Evolutionary conservation across 2,113 vertebrate species (phyloP), one percentile per base, ranked within the genome.

Genomic region (Cnemophilus loriae): DNA sequence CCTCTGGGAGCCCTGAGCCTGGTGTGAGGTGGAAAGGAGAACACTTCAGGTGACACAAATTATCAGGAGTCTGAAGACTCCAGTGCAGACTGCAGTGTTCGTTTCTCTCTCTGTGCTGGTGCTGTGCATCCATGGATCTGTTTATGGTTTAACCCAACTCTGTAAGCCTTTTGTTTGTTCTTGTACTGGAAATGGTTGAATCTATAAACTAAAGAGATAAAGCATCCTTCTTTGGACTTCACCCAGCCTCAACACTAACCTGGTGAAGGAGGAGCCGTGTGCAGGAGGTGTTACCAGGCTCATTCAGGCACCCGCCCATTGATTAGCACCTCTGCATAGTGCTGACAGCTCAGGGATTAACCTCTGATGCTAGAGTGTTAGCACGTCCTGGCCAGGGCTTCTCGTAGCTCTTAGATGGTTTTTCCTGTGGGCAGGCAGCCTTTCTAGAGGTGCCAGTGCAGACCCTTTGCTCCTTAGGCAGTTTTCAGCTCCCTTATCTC

Each of bases 261-360:
- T 64, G 20, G 7, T 46, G 42, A 77, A 60, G 63, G 44, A 88
- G 39, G 17, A 90, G 60, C 75, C 39, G 7, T 13, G 37, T 74
- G 63, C 46, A 87, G 46, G 74, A 73, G 67, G 42, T 59, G 56
- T 75, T 86, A 53, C 4, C 52, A 82, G 69, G 23, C 78, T 82
- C 37, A 9, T 3, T 70, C 28, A 57, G 71, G 85, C 75, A 70
- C 32, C 28, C 0, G 0, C 64, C 60, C 68, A 7, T 63, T 84
- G 87, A 93, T 96, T 96, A 94, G 35, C 84, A 80, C 89, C 81
- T 93, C 75, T 78, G 59, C 57, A 63, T 21, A 19, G 75, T 49
- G 63, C 71, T 94, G 95, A 82, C 89, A 93, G 78, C 81, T 33
- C 1, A 0, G 23, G 60, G 59, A 94, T 95, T 96, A 94, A 96